A percentile compares a stretch with the other conserved stretches of the same genome.
Evolutionary conservation across 2,888 invertebrate genomes (phyloP).

Genomic region (Amblyteles armatorius): DNA sequence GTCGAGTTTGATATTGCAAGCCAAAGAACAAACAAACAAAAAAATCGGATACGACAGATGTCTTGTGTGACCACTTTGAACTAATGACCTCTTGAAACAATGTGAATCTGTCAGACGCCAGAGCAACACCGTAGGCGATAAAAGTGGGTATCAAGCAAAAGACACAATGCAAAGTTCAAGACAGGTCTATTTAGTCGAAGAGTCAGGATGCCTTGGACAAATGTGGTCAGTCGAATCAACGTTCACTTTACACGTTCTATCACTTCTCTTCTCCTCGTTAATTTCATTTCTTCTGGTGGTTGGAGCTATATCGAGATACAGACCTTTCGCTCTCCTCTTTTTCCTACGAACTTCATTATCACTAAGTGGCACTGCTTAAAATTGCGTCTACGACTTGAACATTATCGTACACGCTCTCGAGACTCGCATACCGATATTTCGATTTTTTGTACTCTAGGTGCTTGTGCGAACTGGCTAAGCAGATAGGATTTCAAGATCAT

Average conservation of each 20-base stretch:
- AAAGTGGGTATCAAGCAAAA: constrained; percentile 79
- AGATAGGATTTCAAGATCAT: constrained; percentile 96
- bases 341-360: constrained; percentile 9
- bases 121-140: constrained; percentile 79
- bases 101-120: constrained; percentile 76
- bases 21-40: constrained; percentile 11
- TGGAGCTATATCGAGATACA: neutral
- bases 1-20: constrained; percentile 3
- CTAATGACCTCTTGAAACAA: constrained; percentile 61
- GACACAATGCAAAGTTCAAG: constrained; percentile 80
- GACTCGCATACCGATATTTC: constrained; percentile 28
- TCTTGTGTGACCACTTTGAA: constrained; percentile 34
- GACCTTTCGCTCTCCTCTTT: constrained; percentile 13
- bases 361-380: constrained; percentile 10
- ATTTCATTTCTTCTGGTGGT: constrained; percentile 49
- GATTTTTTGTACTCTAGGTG: constrained; percentile 86
- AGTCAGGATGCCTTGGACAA: constrained; percentile 81
- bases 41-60: constrained; percentile 17
- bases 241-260: constrained; percentile 44
- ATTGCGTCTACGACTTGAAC: neutral
- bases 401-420: constrained; percentile 4
- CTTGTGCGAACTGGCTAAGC: constrained; percentile 96
- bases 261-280: constrained; percentile 36
- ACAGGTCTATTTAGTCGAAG: constrained; percentile 81
- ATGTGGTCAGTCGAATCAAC: constrained; percentile 81